Base-by-base conservation (phyloP, 2,113 vertebrate genomes). In the Tyrannus savana region DNA sequence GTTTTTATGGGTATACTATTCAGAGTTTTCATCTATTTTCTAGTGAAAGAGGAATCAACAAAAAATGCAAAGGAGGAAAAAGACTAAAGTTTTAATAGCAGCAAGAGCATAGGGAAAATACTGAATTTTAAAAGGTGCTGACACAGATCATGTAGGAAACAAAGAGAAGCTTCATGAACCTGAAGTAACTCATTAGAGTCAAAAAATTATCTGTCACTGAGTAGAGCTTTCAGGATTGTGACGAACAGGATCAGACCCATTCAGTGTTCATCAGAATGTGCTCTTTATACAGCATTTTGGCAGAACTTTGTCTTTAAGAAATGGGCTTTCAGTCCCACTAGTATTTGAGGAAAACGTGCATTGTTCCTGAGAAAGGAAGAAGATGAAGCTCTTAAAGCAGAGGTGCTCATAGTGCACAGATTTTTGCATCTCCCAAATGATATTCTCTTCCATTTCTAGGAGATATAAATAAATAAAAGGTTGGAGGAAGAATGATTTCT, bases 1-100 rank as follows among this genome's bases (percentile, higher is more conserved):
- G 3, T 33, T 31, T 62, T 55, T 55, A 30, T 14, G 3, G 1
- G 4, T 3, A 59, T 67, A n/a, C 5, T 2, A 6, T 37, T 49
- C 16, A 46, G 13, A 46, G 2, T 30, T 80, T 83, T 47, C 6
- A 17, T 68, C 9, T 71, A 31, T 12, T 41, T 69, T 79, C 28
- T 76, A 11, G 7, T 71, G 19, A 18, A 52, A 78, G 22, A 71
- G 8, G 5, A 39, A n/a, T 12, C 50, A 21, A n/a, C 16, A 9
- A 8, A 41, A 64, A 50, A 50, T 13, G 1, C 3, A 72, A 90
- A 44, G 10, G 27, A 55, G 7, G 16, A 63, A 50, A 80, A 87
- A 28, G 15, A 19, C 6, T 31, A 41, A 49, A 85, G 18, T 3
- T 41, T 19, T 56, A 8, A 25, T 55, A 42, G 31, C 25, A 74